Percentiles rank a stretch among this genome's conserved stretches.
Conservation (phyloP, 2,797 vertebrate genomes). For the Otolemur crassicaudatus region DNA sequence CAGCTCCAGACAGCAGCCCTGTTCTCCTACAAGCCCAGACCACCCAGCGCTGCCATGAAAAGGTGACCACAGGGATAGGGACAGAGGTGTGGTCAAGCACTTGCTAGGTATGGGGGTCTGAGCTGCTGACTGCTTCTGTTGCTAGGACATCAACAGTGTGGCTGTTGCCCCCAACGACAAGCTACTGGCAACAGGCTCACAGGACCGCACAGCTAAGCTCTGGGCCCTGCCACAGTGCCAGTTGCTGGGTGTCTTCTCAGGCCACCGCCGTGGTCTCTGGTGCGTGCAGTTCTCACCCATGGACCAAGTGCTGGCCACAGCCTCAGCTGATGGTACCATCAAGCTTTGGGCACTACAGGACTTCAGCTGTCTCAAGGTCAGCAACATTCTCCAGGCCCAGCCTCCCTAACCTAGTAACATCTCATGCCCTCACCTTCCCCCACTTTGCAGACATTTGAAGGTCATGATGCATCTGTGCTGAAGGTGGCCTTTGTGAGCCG, state of each 20-base stretch:
- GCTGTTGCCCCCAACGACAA: constrained; percentile 96
- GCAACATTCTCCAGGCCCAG: not conserved
- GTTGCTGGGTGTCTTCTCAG: constrained; percentile 93
- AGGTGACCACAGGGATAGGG: constrained; percentile 84
- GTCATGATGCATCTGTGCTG: constrained; percentile 96
- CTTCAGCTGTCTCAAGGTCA: constrained; percentile 97
- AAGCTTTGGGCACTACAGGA: constrained; percentile 96
- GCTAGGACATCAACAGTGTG: constrained; percentile 96
- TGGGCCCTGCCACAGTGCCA: constrained; percentile 91
- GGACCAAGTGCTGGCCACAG: constrained; percentile 95
- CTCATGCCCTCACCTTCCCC: not conserved
- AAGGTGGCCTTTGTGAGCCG: constrained; percentile 95
- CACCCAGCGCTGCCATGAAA: constrained; percentile 94
- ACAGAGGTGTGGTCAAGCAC: not conserved
- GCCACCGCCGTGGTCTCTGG: constrained; percentile 96
- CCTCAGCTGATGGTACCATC: constrained; percentile 94
- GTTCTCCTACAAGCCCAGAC: constrained; percentile 86
- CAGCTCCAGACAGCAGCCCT: constrained; percentile 34
- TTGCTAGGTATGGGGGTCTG: not conserved
- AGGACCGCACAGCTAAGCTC: constrained; percentile 96
- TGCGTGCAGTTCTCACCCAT: constrained; percentile 96
- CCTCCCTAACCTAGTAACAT: rapidly evolving
- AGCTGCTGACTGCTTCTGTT: not conserved
- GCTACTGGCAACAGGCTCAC: constrained; percentile 95
- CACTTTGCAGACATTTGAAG: constrained; percentile 94